phyloP scores from a whole-genome alignment of 2,888 invertebrate species.

The Glyphotaelius pellucidus region DNA sequence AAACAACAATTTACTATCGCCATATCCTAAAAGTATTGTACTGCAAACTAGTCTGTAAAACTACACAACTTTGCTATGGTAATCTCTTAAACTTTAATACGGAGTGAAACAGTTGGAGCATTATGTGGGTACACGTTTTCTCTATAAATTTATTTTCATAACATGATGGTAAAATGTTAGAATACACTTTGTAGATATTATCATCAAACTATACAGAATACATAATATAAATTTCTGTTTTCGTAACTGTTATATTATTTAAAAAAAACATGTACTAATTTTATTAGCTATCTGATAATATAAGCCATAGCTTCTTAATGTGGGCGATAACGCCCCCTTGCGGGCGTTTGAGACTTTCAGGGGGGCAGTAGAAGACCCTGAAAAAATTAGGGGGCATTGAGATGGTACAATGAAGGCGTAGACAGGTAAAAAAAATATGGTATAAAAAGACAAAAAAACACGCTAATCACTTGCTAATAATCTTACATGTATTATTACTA shows the following conservation, averaged over 20 bases:
- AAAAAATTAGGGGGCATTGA: no score
- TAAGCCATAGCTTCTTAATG: no score
- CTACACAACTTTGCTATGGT: background rate
- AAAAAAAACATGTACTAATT: no score
- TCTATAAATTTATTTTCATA: background rate
- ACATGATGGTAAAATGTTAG: background rate
- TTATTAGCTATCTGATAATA: no score
- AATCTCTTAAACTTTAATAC: background rate
- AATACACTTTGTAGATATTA: background rate
- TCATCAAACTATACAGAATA: background rate
- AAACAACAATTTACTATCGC: background rate
- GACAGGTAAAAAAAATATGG: no score
- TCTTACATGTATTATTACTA: no score
- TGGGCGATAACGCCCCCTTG: no score
- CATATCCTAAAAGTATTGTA: conserved; percentile 5
- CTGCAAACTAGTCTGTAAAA: background rate
- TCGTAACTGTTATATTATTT: background rate
- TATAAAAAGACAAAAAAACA: no score
- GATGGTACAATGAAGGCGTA: no score
- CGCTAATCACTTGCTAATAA: no score
- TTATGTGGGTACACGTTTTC: background rate
- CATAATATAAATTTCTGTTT: background rate
- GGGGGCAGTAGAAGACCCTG: no score
- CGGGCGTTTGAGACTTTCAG: no score
- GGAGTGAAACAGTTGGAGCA: background rate